phyloP scores from a whole-genome alignment of 2,113 vertebrate species.

The Rhinopomastus cyanomelas region DNA sequence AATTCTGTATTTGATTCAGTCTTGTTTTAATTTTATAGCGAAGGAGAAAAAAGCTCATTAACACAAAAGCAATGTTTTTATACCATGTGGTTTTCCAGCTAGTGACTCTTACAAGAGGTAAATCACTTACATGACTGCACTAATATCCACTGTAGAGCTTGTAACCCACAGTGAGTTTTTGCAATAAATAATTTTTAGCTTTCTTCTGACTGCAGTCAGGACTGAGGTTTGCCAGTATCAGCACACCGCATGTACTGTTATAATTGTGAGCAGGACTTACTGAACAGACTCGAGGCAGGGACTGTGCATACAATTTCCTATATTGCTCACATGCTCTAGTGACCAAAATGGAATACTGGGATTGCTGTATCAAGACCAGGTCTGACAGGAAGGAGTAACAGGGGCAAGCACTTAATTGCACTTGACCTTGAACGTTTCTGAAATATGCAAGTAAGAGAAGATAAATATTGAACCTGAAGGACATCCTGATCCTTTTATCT shows the following conservation, averaged over 20 bases:
- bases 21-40: background rate
- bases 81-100: background rate
- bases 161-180: background rate
- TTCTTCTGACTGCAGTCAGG: background rate
- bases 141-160: background rate
- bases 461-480: background rate
- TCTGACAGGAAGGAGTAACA: background rate
- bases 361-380: background rate
- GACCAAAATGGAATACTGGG: background rate
- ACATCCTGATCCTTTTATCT: slow-evolving; percentile 24
- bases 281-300: background rate
- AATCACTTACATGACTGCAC: background rate
- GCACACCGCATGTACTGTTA: background rate
- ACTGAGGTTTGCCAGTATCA: background rate
- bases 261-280: background rate
- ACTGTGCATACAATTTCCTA: background rate
- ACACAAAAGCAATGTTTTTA: background rate
- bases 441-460: background rate
- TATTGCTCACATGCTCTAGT: background rate
- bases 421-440: background rate
- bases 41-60: background rate
- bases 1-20: background rate
- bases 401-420: background rate
- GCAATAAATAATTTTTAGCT: background rate
- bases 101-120: background rate